Base-by-base conservation (phyloP, 2,888 invertebrate genomes). In the Chrysolina americana region DNA sequence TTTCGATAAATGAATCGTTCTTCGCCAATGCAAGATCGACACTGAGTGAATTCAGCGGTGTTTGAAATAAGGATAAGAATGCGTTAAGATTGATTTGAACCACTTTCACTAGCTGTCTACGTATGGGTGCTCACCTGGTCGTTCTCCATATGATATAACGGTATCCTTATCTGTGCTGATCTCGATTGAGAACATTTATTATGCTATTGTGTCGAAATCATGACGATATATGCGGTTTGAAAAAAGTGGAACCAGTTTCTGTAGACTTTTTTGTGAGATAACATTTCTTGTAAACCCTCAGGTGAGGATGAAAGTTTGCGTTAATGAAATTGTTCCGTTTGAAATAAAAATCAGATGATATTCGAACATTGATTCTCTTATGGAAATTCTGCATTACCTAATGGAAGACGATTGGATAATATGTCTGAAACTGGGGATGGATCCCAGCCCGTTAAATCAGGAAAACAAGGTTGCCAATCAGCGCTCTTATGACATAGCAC, bases 11-110 rank as follows among this genome's bases (percentile, higher is more conserved):
- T 15, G 36, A 50, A 66, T 48, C 48, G 66, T 66, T 66, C 66
- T 68, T 41, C 41, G 53, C 68, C 36, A 41, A 19, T 53, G 68
- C 53, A 41, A 68, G 68, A 53, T 68, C 68, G 68, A 68, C 21
- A 68, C 68, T 68, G 68, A 53, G 36, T 15, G 9, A 1, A 36
- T 59, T 36, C 36, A 17, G 59, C 1, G n/a, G 28, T 11, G 59
- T 28, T 59, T 15, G 28, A n/a, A 59, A 59, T n/a, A 59, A 59
- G 59, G 36, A 59, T 15, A 59, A 36, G 28, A 36, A 59, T 59
- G 4, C 9, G n/a, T 5, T n/a, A 15, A 28, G 36, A 59, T 23
- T 59, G 15, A 36, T 50, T 59, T 59, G 59, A 59, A 59, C 68
- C 41, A 68, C 68, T 68, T 68, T 68, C 68, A 68, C 68, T 68